Conservation (phyloP, 2,797 vertebrate species). For the Sorex maritimensis region DNA sequence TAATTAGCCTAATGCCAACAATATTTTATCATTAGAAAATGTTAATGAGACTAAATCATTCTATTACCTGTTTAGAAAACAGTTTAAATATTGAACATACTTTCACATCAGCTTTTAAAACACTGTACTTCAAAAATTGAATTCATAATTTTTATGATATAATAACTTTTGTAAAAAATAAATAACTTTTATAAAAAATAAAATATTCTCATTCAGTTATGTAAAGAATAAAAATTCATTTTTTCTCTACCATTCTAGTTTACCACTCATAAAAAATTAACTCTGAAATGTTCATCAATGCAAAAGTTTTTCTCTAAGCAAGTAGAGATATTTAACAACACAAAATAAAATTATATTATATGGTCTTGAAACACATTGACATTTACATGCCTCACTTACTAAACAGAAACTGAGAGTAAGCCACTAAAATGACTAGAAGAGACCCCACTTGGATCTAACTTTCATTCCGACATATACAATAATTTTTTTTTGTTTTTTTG, state of each 20-base stretch:
- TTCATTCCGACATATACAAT: background rate
- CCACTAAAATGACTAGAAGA: constrained; percentile 24
- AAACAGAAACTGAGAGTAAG: background rate
- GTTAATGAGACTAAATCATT: constrained; percentile 33
- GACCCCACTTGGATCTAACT: background rate
- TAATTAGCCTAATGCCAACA: background rate
- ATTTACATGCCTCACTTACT: background rate
- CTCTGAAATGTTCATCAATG: background rate
- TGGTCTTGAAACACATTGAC: background rate
- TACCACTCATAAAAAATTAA: constrained; percentile 15
- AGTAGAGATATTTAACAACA: background rate
- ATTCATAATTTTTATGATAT: constrained; percentile 3
- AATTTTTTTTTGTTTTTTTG: background rate
- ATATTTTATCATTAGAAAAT: constrained; percentile 54
- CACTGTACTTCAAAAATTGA: background rate
- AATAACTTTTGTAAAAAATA: background rate
- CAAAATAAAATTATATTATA: background rate
- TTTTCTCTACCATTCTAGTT: background rate
- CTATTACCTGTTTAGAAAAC: constrained; percentile 4
- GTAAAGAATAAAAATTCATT: background rate
- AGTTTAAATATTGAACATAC: constrained; percentile 10
- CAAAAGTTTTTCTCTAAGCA: background rate
- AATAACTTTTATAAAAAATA: constrained; percentile 56
- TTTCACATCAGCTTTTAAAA: background rate
- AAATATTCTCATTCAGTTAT: background rate